A percentile compares a stretch with the other conserved stretches of the same genome.
Conservation (phyloP, 2,113 vertebrate genomes). For the Microtus pennsylvanicus region DNA sequence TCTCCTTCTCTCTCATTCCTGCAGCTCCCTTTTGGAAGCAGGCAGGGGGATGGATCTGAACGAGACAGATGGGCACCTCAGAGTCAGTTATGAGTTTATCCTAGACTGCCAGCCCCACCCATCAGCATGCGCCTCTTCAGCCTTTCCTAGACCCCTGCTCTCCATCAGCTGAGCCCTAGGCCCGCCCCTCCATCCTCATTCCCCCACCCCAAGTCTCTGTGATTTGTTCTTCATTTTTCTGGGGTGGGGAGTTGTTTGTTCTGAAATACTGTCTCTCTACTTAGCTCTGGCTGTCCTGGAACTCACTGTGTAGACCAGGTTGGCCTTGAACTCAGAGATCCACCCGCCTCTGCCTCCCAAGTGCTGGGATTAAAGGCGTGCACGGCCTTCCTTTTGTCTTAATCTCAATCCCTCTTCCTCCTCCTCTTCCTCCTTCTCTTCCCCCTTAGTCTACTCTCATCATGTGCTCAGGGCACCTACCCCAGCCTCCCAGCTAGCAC, state of each 20-base stretch:
- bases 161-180: background rate
- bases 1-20: background rate
- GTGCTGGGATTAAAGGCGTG: background rate
- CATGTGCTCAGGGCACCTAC: background rate
- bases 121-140: background rate
- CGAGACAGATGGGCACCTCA: background rate
- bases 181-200: background rate
- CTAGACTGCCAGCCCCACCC: background rate
- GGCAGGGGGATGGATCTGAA: background rate
- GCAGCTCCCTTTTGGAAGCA: background rate
- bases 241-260: background rate
- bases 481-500: background rate
- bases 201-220: background rate
- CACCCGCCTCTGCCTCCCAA: background rate
- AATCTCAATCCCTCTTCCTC: background rate
- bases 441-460: background rate
- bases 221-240: background rate
- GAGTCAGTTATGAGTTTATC: accelerated
- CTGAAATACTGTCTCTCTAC: background rate
- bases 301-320: background rate
- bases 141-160: background rate
- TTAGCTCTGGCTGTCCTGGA: too few species aligned
- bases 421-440: background rate
- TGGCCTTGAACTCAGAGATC: background rate
- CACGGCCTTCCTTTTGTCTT: background rate